Evolutionary conservation across 2,113 vertebrate genomes (phyloP), one percentile per base, ranked within the genome.

Genomic region (Macrotis lagotis): DNA sequence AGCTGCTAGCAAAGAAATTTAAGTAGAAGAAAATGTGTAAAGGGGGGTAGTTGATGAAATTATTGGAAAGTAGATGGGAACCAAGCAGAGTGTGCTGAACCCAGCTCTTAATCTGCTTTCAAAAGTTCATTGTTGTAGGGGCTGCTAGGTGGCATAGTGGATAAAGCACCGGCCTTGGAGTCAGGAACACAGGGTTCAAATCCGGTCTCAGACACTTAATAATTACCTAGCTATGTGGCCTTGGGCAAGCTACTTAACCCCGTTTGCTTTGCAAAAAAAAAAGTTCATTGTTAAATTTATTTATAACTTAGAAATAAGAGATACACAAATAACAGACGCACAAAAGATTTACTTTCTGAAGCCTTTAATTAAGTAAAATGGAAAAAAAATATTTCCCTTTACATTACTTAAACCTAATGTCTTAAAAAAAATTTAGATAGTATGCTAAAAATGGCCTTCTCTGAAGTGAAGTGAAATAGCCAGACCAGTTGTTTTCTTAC

Each of bases 341-440:
- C 25, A 49, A 90, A 48, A 49, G 47, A 95, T 89, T 94, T 93
- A 22, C 25, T 95, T 96, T 52, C 10, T 48, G 92, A 93, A 51
- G 14, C 0, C 92, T 91, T 95, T 74, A 91, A 49, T 91, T 74
- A 96, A 94, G 3, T 8, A 2, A 3, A 50, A 44, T 74, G 14
- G 37, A 25, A 95, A 92, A 91, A 52, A 8, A 25, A 28, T 50
- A 92, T 49, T 26, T n/a, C n/a, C n/a, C n/a, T n/a, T n/a, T n/a
- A n/a, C n/a, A n/a, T n/a, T n/a, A n/a, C n/a, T n/a, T n/a, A n/a
- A n/a, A n/a, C 48, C 91, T 74, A 83, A 8, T 0, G 6, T 0
- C 8, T 90, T 19, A 48, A 90, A 6, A 66, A 47, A 10, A 37
- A 90, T 91, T 96, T 92, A 66, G 89, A 31, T 92, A 25, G 52